Evolutionary conservation across 2,797 vertebrate species (phyloP).

Genomic region (Phalanger gymnotis): DNA sequence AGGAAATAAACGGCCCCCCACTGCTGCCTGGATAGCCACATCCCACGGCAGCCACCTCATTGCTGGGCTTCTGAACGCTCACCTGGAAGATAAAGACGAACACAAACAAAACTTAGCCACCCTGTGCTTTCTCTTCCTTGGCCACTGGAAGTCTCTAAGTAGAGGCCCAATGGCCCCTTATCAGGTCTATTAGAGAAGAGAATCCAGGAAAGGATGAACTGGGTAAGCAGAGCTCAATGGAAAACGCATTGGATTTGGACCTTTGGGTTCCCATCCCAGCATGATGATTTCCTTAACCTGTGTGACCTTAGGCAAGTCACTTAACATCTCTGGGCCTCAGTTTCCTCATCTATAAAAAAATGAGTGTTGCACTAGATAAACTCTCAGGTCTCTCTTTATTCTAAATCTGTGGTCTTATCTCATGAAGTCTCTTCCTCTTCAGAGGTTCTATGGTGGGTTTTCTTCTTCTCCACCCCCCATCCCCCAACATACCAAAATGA

Average conservation of each 20-base stretch:
- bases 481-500: neutral
- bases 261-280: neutral
- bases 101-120: neutral
- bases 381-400: neutral
- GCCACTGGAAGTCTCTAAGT: neutral
- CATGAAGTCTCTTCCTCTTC: neutral
- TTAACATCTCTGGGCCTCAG: neutral
- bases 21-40: neutral
- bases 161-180: neutral
- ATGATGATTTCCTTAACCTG: neutral
- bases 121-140: neutral
- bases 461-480: neutral
- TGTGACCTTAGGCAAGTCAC: neutral
- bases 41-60: neutral
- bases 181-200: neutral
- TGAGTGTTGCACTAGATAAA: neutral
- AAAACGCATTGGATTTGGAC: neutral
- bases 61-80: neutral
- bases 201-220: neutral
- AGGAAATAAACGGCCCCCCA: neutral
- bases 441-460: neutral
- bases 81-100: neutral
- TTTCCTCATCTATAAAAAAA: neutral
- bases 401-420: neutral
- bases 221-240: neutral